Evolutionary conservation across 2,113 vertebrate genomes (phyloP), one percentile per base, ranked within the genome.

Genomic region (Platichthys flesus): DNA sequence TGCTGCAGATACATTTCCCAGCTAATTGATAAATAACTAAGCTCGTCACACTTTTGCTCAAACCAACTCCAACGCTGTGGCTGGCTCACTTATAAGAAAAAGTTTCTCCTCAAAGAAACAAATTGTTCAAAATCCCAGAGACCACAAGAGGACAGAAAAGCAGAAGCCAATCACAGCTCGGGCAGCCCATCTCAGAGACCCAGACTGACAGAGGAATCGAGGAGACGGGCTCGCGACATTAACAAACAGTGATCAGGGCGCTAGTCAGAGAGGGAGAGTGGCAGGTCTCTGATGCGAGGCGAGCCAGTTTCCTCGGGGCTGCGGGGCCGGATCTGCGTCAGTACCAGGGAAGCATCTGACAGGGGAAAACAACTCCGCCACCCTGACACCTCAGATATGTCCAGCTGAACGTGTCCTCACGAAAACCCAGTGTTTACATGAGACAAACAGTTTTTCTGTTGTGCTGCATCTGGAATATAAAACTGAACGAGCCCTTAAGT

Each of bases 271-370:
- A 92, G 83, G 72, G 68, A 78, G 86, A 91, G 83, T 90, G 93
- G 86, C 89, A 90, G 85, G 76, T 88, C 83, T 88, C 74, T 88
- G 84, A 91, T 85, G 87, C 66, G 83, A 79, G 76, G 82, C 23
- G 78, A 91, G 81, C 79, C 82, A 62, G 66, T 86, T 87, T 91
- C 75, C 90, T 92, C 67, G 23, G 59, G 90, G 83, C 86, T 42
- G 51, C 37, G 76, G 47, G 20, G 59, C 69, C 73, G 42, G 71
- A 88, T 89, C 84, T 90, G 69, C 85, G 67, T 93, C 89, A 85
- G 81, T 56, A 70, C 74, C 76, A 21, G 61, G 23, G 70, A 76
- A 80, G 23, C 28, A 66, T 75, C 78, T 81, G 83, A 88, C 90
- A 79, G 61, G 45, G 18, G 18, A 74, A 74, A 31, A 31, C 56